phyloP scores from a whole-genome alignment of 2,113 vertebrate species.

The Suricata suricatta region DNA sequence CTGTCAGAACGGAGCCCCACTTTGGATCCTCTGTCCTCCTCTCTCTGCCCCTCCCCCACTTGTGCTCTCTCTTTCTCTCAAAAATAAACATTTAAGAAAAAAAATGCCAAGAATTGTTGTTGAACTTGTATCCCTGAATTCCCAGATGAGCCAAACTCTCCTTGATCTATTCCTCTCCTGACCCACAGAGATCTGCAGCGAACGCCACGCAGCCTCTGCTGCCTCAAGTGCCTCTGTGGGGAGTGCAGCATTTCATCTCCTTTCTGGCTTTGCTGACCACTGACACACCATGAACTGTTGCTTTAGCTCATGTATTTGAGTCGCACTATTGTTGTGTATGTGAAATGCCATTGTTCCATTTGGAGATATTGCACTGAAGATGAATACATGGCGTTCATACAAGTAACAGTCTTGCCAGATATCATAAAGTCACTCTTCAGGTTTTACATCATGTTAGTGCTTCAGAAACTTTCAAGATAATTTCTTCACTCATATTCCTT shows the following conservation, averaged over 20 bases:
- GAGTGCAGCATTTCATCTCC: not conserved
- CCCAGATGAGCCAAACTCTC: not conserved
- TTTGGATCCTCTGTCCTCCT: no score
- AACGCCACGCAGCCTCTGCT: not conserved
- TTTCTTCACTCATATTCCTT: not conserved
- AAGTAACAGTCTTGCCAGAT: not conserved
- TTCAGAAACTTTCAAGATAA: conserved; percentile 16
- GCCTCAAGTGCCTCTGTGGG: not conserved
- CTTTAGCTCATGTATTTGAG: not conserved
- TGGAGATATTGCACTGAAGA: not conserved
- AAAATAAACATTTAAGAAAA: no score
- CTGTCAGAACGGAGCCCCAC: no score
- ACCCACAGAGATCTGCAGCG: not conserved
- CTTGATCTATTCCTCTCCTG: not conserved
- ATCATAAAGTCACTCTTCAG: not conserved
- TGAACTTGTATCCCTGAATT: not conserved
- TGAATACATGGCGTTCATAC: not conserved
- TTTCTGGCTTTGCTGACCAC: not conserved
- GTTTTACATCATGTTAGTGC: not conserved
- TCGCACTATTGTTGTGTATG: not conserved
- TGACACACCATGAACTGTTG: not conserved
- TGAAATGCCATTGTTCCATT: not conserved
- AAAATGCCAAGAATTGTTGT: not conserved
- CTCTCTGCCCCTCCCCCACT: no score
- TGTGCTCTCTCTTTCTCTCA: no score